Evolutionary conservation across 1,140 invertebrate species (phyloP).

Genomic region (Drosophila erecta): DNA sequence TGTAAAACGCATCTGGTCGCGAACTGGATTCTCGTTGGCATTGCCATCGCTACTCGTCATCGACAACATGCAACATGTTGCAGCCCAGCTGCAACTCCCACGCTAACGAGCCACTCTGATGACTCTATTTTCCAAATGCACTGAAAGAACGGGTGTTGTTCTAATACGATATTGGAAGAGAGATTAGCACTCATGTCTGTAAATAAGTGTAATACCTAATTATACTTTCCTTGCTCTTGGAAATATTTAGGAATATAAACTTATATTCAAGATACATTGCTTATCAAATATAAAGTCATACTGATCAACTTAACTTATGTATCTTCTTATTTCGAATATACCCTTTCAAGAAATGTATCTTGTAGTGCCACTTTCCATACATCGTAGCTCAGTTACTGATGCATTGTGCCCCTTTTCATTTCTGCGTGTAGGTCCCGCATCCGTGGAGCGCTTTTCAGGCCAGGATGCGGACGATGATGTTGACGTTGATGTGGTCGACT

Average conservation of each 20-base stretch:
- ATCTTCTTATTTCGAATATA: not conserved
- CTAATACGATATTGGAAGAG: not conserved
- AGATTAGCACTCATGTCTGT: not conserved
- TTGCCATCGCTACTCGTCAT: constrained; percentile 17
- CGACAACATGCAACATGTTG: constrained; percentile 56
- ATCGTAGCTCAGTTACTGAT: not conserved
- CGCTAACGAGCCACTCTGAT: constrained; percentile 50
- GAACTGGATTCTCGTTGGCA: constrained; percentile 26
- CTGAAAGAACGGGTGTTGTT: not conserved
- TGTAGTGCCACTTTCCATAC: not conserved
- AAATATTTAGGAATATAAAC: not conserved
- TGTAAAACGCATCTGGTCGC: constrained; percentile 59
- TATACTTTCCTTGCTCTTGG: not conserved
- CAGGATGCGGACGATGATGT: constrained; percentile 84
- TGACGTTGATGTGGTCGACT: constrained; percentile 86
- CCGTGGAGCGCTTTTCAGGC: constrained; percentile 75
- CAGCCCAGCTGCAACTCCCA: constrained; percentile 27
- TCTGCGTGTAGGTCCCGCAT: constrained; percentile 68
- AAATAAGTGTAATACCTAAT: not conserved
- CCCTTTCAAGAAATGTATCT: not conserved
- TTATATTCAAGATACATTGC: no score
- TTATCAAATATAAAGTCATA: not conserved
- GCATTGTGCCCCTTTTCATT: not conserved
- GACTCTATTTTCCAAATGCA: constrained; percentile 32
- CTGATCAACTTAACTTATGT: not conserved